Conservation (phyloP, 1,140 invertebrate genomes). For the Ooceraea biroi region DNA sequence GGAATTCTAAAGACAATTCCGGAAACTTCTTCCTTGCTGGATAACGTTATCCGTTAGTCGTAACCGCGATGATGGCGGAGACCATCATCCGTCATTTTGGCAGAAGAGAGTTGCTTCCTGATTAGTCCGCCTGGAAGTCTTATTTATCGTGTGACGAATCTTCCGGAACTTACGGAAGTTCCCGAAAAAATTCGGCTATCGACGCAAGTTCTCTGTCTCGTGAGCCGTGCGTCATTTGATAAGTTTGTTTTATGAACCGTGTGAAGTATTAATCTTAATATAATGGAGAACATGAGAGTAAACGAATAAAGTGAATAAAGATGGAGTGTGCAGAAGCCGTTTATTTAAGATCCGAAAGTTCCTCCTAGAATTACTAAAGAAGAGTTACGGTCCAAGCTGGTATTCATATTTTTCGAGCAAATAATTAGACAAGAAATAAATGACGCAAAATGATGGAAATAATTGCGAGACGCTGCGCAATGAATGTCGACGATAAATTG, state of each 20-base stretch:
- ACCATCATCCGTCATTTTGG: background rate
- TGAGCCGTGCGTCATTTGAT: background rate
- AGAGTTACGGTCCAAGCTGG: background rate
- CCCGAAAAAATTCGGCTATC: background rate
- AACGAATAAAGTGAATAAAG: background rate
- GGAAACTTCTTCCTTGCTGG: too few relatives aligned
- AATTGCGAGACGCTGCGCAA: background rate
- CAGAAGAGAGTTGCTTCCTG: background rate
- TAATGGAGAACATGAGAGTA: background rate
- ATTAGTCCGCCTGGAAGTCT: slow-evolving; percentile 2
- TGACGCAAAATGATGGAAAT: background rate
- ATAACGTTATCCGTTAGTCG: too few relatives aligned
- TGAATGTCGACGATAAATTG: too few relatives aligned
- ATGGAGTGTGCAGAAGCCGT: background rate
- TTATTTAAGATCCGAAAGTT: background rate
- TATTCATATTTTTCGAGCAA: background rate
- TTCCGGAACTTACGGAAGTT: background rate
- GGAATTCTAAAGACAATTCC: slow-evolving; percentile 37
- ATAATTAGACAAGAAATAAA: background rate
- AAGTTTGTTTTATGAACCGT: background rate
- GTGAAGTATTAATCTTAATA: background rate
- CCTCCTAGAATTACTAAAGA: background rate
- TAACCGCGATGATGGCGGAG: too few relatives aligned
- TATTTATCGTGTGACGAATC: background rate
- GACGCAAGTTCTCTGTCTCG: background rate